Conservation (phyloP, 1,140 invertebrate species). For the Olivierus martensii region DNA sequence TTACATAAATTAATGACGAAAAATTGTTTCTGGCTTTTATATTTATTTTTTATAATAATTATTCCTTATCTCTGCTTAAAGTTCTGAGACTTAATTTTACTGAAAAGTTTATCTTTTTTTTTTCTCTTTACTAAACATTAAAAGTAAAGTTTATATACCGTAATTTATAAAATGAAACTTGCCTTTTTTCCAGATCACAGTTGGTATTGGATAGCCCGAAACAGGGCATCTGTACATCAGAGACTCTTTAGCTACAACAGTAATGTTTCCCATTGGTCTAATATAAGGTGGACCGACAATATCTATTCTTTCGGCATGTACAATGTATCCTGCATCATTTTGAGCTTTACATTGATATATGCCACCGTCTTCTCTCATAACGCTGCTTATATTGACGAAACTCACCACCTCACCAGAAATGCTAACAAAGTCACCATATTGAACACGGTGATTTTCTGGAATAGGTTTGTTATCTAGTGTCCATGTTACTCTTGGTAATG, state of each 20-base stretch:
- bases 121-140: too few relatives aligned
- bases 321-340: conserved; percentile 56
- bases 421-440: conserved; percentile 16
- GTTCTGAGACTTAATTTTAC: too few relatives aligned
- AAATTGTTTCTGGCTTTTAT: too few relatives aligned
- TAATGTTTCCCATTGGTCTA: conserved; percentile 75
- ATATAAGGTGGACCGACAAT: conserved; percentile 82
- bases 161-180: conserved; percentile 7
- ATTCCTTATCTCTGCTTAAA: too few relatives aligned
- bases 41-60: too few relatives aligned
- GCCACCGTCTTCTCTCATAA: conserved; percentile 42
- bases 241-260: conserved; percentile 81
- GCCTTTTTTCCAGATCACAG: conserved; percentile 82
- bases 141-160: too few relatives aligned
- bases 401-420: conserved; percentile 55
- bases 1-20: too few relatives aligned
- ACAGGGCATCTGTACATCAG: conserved; percentile 81
- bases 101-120: too few relatives aligned
- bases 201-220: conserved; percentile 84
- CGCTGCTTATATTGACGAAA: conserved; percentile 74
- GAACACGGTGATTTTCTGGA: conserved; percentile 17
- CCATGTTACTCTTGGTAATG: conserved; percentile 87
- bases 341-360: conserved; percentile 29
- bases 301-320: conserved; percentile 72
- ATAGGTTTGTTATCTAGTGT: conserved; percentile 51